A percentile compares a stretch with the other conserved stretches of the same genome.
phyloP scores from a whole-genome alignment of 2,113 vertebrate species.

The Calidris pugnax region DNA sequence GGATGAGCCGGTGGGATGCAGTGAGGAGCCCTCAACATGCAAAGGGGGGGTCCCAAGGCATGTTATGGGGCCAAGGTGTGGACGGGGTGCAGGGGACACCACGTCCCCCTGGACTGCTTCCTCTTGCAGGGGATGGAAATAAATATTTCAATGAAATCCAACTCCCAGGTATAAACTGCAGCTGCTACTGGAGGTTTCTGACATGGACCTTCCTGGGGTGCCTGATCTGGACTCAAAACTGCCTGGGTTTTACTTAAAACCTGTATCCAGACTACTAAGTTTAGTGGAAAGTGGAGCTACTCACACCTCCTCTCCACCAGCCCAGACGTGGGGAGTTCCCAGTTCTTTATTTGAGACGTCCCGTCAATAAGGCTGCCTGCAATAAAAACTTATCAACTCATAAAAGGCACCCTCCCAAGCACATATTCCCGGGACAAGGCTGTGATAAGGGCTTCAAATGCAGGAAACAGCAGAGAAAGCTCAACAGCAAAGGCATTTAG shows the following conservation, averaged over 20 bases:
- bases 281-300: neutral
- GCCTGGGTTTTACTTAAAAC: neutral
- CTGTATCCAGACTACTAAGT: neutral
- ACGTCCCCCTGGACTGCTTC: neutral
- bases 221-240: neutral
- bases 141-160: neutral
- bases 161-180: neutral
- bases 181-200: neutral
- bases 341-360: neutral
- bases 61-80: neutral
- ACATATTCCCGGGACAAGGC: neutral
- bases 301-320: accelerated
- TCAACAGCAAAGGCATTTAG: neutral
- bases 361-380: neutral
- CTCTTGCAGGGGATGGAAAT: neutral
- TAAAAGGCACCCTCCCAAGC: neutral
- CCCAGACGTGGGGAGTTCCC: neutral
- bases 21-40: accelerated
- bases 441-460: constrained; percentile 5
- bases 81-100: neutral
- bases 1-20: neutral
- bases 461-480: constrained; percentile 1
- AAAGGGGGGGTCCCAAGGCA: accelerated
- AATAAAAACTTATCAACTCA: constrained; percentile 38
- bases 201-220: neutral